Evolutionary conservation across 2,113 vertebrate genomes (phyloP).

Genomic region (Coracopsis vasa): DNA sequence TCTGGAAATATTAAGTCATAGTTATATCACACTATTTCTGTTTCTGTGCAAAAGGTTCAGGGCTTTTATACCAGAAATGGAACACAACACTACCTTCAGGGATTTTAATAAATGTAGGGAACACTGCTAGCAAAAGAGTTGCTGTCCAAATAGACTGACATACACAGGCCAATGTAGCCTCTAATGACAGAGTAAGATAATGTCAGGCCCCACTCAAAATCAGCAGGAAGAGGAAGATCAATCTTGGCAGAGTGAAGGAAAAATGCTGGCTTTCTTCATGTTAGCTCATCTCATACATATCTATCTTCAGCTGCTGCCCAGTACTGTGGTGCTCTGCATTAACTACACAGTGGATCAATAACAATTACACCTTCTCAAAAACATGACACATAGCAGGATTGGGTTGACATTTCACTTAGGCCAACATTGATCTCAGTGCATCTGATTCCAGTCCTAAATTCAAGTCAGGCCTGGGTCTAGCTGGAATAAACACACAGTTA

Average conservation of each 20-base stretch:
- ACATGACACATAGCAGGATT: slow-evolving; percentile 95
- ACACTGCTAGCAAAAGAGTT: slow-evolving; percentile 95
- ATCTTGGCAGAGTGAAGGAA: slow-evolving; percentile 97
- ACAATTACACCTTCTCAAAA: slow-evolving; percentile 99
- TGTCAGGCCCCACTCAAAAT: slow-evolving; percentile 99
- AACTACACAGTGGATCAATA: slow-evolving; percentile 99
- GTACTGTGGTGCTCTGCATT: slow-evolving; percentile 90
- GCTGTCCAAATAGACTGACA: slow-evolving; percentile 99
- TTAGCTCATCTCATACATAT: slow-evolving; percentile 98
- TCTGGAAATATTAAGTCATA: slow-evolving; percentile 53
- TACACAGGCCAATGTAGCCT: slow-evolving; percentile 97
- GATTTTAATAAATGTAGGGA: slow-evolving; percentile 98
- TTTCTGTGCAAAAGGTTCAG: slow-evolving; percentile 71
- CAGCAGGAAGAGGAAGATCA: slow-evolving; percentile 99
- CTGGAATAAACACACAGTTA: slow-evolving; percentile 88
- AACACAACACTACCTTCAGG: slow-evolving; percentile 84
- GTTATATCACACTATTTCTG: slow-evolving; percentile 57
- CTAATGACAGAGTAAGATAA: slow-evolving; percentile 99
- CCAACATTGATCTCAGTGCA: slow-evolving; percentile 94
- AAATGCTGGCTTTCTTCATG: slow-evolving; percentile 90
- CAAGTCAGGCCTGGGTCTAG: slow-evolving; percentile 86
- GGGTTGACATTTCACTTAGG: slow-evolving; percentile 96
- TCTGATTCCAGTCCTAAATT: slow-evolving; percentile 94
- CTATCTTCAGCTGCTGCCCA: slow-evolving; percentile 90
- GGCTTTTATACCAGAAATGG: slow-evolving; percentile 77